Conservation (phyloP, 1,140 invertebrate species). For the Muscidifurax raptorellus region DNA sequence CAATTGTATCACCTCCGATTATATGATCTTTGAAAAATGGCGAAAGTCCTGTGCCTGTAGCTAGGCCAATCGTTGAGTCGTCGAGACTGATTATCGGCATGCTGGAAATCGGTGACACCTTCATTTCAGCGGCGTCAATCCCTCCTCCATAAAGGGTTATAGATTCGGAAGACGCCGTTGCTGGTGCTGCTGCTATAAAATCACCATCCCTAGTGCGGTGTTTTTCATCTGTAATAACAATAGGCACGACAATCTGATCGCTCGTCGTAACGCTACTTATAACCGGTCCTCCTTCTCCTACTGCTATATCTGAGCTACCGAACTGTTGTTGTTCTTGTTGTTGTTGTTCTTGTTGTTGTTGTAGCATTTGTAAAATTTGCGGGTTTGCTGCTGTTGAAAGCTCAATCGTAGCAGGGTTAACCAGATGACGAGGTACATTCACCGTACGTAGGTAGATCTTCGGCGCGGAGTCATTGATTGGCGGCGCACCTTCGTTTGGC, state of each 20-base stretch:
- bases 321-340: not conserved
- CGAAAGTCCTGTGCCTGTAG: conserved; percentile 64
- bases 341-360: not conserved
- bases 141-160: conserved; percentile 67
- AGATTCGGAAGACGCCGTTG: conserved; percentile 55
- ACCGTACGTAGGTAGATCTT: conserved; percentile 41
- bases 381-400: not conserved
- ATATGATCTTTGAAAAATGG: conserved; percentile 64
- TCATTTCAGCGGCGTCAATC: conserved; percentile 53
- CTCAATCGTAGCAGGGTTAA: conserved; percentile 21
- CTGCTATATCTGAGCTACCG: not conserved
- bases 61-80: conserved; percentile 59
- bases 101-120: conserved; percentile 50
- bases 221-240: conserved; percentile 12
- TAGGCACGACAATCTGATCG: not conserved
- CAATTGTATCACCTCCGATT: not conserved
- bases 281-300: not conserved
- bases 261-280: not conserved
- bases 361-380: not conserved
- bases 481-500: not conserved
- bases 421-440: conserved; percentile 44
- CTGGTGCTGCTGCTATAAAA: not conserved
- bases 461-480: not conserved
- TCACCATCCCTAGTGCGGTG: not conserved
- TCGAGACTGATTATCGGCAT: conserved; percentile 66